Percentiles rank a stretch among this genome's conserved stretches.
These are phyloP conservation scores for Acridotheres tristis DNA, from an alignment of 2,797 vertebrate species.

Conservation along the genomic window DNA sequence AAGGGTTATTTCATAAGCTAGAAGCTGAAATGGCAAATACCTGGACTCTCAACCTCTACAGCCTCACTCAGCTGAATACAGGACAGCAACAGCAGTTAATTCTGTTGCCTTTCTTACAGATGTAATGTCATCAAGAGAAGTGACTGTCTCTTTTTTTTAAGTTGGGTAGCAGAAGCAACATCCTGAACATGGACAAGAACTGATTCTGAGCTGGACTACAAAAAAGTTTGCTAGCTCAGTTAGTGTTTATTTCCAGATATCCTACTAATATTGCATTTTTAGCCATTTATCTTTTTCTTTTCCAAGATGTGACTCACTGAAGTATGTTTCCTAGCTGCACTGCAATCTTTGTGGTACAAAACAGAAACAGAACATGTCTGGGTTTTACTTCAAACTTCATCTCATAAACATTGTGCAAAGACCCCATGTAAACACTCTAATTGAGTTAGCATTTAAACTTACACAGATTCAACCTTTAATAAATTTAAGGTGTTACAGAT, in stretches of 20 bases:
- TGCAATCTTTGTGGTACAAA: conserved; percentile 31
- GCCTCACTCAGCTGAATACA: neutral
- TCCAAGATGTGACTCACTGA: conserved; percentile 60
- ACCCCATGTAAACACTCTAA: conserved; percentile 14
- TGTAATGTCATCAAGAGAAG: neutral
- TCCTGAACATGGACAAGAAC: neutral
- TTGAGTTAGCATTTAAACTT: conserved; percentile 8
- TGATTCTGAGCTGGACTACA: neutral
- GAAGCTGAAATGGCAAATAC: neutral
- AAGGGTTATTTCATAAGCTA: neutral
- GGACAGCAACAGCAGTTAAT: neutral
- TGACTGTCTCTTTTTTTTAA: neutral
- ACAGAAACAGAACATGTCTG: conserved; percentile 57
- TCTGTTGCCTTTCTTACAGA: neutral
- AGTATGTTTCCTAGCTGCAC: conserved; percentile 37
- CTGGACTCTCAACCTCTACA: neutral
- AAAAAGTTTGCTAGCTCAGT: neutral
- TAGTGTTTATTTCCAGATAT: conserved; percentile 24
- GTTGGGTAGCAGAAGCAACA: neutral
- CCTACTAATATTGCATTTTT: conserved; percentile 35
- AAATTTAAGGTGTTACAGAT: conserved; percentile 22
- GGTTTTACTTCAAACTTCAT: conserved; percentile 36
- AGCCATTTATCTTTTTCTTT: conserved; percentile 42
- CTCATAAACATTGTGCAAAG: conserved; percentile 46
- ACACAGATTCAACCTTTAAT: conserved; percentile 10